A percentile compares a stretch with the other conserved stretches of the same genome.
Evolutionary conservation across 2,113 vertebrate species (phyloP).

Genomic region (Dasyurus viverrinus): DNA sequence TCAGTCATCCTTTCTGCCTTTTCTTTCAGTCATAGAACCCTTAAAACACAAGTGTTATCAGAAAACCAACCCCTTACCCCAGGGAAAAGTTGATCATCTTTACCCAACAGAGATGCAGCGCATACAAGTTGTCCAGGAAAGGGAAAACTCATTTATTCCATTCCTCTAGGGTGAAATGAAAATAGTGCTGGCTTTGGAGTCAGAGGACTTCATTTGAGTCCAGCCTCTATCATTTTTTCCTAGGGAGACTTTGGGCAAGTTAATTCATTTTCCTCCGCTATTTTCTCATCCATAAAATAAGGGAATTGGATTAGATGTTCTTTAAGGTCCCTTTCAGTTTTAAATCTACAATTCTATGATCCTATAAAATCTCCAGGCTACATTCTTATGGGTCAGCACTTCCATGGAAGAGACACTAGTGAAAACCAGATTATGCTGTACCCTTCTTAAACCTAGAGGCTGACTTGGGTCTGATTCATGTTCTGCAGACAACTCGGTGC

Average conservation of each 20-base stretch:
- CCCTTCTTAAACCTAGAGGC: neutral
- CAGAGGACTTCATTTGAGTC: neutral
- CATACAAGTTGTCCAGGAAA: neutral
- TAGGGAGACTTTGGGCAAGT: neutral
- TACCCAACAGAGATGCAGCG: neutral
- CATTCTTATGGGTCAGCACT: neutral
- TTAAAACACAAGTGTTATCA: neutral
- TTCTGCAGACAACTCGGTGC: neutral
- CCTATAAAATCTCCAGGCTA: neutral
- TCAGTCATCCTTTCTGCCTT: neutral
- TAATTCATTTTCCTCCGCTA: neutral
- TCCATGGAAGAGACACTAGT: neutral
- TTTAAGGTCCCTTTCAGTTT: neutral
- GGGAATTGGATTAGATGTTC: neutral
- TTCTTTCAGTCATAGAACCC: neutral
- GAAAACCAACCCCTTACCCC: neutral
- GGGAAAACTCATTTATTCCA: neutral
- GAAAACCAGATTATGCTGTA: neutral
- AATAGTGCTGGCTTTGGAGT: neutral
- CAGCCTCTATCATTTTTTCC: neutral
- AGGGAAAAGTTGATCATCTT: neutral
- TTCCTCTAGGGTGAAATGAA: neutral
- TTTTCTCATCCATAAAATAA: neutral
- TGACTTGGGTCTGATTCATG: neutral
- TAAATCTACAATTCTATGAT: neutral